Evolutionary conservation across 2,113 vertebrate genomes (phyloP), one percentile per base, ranked within the genome.

Genomic region (Phodopus roborovskii): DNA sequence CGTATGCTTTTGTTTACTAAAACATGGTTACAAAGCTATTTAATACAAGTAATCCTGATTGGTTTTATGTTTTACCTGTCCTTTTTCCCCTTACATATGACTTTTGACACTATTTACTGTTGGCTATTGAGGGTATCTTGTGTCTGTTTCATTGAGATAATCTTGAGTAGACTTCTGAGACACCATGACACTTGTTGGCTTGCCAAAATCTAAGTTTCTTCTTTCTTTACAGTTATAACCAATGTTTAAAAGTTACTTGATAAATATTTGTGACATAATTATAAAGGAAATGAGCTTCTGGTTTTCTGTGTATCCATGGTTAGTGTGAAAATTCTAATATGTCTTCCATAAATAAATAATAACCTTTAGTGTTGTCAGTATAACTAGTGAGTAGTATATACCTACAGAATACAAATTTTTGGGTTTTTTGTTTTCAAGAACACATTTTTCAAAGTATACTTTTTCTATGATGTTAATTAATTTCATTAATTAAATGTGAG

Each of bases 31-130:
- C 60, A 50, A 95, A 36, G 22, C 58, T 92, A 60, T 71, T 94
- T 94, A 90, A 96, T 96, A 85, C 56, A 95, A 92, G 15, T 93
- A 95, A 48, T 79, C 42, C 73, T 97, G 58, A 70, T 30, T 70
- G 62, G 15, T 11, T 92, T 58, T 64, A 10, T 88, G 53, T 86
- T 96, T 94, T 94, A 33, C 64, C 22, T 91, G 1, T 68, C 33
- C 60, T 48, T 75, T 33, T 19, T 2, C 16, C 3, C 1, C 30
- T 20, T 28, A 45, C 39, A 24, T 60, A 58, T 20, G n/a, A 86
- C 36, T 7, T 85, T 88, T 83, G 48, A 77, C 36, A 91, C 36
- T 36, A 30, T 15, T 68, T 89, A 60, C 22, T 75, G 30, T 95
- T 68, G 50, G 50, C 30, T 95, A 2, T 89, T 60, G 5, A 90